Conservation (phyloP, 2,888 invertebrate genomes). For the Notodonta ziczac region DNA sequence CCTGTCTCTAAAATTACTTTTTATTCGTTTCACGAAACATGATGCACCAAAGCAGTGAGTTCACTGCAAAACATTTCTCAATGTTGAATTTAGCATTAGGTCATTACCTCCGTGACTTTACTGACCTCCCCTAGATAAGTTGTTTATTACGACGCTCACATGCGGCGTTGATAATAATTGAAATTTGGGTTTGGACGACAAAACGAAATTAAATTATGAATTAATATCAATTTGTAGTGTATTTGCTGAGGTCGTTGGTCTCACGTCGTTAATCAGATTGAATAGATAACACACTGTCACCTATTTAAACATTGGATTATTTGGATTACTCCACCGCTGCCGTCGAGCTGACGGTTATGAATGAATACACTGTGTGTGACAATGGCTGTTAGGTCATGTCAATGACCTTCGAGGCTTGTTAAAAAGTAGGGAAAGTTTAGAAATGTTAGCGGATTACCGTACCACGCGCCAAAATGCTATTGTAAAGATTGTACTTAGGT, state of each 20-base stretch:
- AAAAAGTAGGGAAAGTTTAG: neutral
- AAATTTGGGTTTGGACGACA: neutral
- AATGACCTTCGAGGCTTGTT: neutral
- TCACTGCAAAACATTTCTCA: neutral
- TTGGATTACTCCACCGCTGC: neutral
- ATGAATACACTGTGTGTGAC: neutral
- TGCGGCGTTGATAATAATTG: neutral
- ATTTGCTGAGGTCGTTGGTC: neutral
- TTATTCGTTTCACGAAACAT: neutral
- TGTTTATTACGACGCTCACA: neutral
- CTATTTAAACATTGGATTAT: neutral
- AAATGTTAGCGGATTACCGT: neutral
- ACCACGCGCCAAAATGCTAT: neutral
- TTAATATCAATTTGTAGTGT: neutral
- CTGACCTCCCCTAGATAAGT: conserved; percentile 6
- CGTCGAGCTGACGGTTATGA: neutral
- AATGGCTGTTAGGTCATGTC: neutral
- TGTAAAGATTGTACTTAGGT: neutral
- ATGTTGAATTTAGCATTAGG: conserved; percentile 1
- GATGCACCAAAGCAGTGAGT: neutral
- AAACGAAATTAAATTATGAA: neutral
- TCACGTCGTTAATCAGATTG: neutral
- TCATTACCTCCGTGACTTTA: conserved; percentile 7
- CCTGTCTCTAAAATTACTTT: neutral
- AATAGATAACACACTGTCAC: neutral